Evolutionary conservation across 2,113 vertebrate genomes (phyloP).

Genomic region (Neopipo cinnamomea): DNA sequence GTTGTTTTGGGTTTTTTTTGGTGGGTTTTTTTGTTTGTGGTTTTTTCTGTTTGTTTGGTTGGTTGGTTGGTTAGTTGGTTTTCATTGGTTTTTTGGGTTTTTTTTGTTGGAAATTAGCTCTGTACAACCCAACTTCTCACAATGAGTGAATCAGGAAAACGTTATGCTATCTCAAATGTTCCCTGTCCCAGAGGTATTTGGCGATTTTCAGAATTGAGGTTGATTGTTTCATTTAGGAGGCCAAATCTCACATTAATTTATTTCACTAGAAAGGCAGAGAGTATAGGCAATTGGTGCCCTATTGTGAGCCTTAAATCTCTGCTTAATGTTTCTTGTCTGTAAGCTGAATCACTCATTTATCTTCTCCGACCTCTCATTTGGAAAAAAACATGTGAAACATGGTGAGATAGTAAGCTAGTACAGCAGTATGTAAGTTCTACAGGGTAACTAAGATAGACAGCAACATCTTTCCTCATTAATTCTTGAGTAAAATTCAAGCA

Average conservation of each 20-base stretch:
- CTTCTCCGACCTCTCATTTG: neutral
- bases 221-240: neutral
- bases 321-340: neutral
- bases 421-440: neutral
- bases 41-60: too few relatives aligned
- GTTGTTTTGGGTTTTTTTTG: neutral
- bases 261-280: neutral
- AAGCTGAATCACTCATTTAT: neutral
- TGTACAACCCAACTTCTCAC: neutral
- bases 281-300: neutral
- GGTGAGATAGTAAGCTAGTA: neutral
- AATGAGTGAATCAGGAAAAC: conserved; percentile 3
- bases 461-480: neutral
- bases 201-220: neutral
- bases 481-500: neutral
- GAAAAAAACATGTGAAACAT: neutral
- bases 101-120: neutral
- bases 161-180: neutral
- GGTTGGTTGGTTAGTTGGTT: too few relatives aligned
- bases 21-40: too few relatives aligned
- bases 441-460: neutral
- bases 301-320: neutral
- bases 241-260: neutral
- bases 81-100: too few relatives aligned
- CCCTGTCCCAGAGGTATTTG: neutral